phyloP scores from a whole-genome alignment of 2,113 vertebrate species.

The Lophura nycthemera region DNA sequence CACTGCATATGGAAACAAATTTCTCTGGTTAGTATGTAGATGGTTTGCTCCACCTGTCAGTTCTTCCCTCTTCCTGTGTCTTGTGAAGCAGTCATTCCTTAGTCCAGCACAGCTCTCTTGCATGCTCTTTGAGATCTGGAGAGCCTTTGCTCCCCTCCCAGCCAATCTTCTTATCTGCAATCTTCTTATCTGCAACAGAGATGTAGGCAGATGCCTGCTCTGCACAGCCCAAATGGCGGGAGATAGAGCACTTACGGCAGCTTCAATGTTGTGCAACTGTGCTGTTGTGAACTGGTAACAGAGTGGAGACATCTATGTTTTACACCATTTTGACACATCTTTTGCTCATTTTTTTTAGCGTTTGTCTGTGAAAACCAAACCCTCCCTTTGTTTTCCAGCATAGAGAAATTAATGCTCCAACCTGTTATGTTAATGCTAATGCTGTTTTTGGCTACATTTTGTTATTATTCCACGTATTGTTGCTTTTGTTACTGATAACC shows the following conservation, averaged over 20 bases:
- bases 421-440: neutral
- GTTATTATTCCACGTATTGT: neutral
- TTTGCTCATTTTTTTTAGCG: neutral
- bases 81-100: neutral
- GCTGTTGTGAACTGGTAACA: neutral
- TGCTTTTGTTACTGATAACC: neutral
- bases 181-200: neutral
- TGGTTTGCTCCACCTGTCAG: neutral
- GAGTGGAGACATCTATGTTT: neutral
- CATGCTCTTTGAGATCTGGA: neutral
- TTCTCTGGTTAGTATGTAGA: neutral
- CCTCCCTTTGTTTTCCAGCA: neutral
- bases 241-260: fast-evolving
- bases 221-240: neutral
- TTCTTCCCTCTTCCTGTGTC: neutral
- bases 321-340: neutral
- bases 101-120: neutral
- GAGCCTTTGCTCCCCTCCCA: neutral
- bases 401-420: neutral
- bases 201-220: neutral
- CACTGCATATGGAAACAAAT: neutral
- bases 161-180: fast-evolving
- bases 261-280: neutral
- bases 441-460: neutral
- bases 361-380: neutral